These are phyloP conservation scores for Diachasmimorpha longicaudata DNA, from an alignment of 1,140 invertebrate genomes.

Conservation along the genomic window DNA sequence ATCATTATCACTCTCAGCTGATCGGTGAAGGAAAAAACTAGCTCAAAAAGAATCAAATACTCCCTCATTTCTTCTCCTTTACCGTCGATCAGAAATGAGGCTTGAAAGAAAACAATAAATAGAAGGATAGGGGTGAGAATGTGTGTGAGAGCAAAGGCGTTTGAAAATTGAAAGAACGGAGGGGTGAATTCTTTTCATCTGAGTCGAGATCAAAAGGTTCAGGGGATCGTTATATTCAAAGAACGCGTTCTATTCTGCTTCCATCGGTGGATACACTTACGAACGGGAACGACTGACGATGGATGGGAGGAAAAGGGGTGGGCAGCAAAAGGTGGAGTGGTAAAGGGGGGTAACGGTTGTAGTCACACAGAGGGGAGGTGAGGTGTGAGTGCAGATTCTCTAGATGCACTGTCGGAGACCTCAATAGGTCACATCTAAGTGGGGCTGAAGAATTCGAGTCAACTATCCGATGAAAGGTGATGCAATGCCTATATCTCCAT, in stretches of 20 bases:
- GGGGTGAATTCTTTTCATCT: neutral
- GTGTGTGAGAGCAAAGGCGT: neutral
- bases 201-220: neutral
- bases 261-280: neutral
- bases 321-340: neutral
- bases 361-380: neutral
- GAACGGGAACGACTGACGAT: neutral
- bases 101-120: neutral
- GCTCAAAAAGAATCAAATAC: too few species aligned
- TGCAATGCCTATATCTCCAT: slow-evolving; percentile 6
- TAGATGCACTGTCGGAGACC: slow-evolving; percentile 13
- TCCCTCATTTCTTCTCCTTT: too few species aligned
- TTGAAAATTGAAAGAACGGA: neutral
- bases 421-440: slow-evolving; percentile 29
- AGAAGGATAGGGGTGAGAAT: neutral
- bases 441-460: slow-evolving; percentile 19
- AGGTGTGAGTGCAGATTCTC: slow-evolving; percentile 18
- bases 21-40: too few species aligned
- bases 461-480: slow-evolving; percentile 30
- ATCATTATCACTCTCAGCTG: neutral
- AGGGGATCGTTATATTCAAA: neutral
- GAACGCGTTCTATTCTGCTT: neutral
- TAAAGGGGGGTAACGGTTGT: neutral
- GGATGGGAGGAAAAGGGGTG: neutral
- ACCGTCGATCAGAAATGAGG: neutral